A percentile compares a stretch with the other conserved stretches of the same genome.
These are phyloP conservation scores for Globodera ellingtonae DNA, from an alignment of 1,140 invertebrate genomes.

Conservation along the genomic window DNA sequence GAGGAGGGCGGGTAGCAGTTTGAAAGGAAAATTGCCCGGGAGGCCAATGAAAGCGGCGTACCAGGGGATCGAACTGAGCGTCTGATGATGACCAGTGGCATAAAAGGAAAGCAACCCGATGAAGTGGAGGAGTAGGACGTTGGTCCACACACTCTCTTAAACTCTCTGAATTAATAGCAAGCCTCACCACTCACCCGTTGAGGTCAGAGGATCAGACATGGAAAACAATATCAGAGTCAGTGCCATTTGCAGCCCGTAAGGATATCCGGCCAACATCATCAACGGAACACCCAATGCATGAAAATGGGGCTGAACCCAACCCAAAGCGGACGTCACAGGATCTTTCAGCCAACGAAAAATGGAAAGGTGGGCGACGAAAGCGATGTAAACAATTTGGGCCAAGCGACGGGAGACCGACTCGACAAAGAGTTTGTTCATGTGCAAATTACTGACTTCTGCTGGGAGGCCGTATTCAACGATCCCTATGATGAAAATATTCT, in stretches of 20 bases:
- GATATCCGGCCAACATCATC: constrained; percentile 34
- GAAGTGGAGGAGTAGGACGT: constrained; percentile 12
- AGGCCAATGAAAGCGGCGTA: constrained; percentile 43
- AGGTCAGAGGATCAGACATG: background rate
- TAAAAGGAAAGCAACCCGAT: constrained; percentile 33
- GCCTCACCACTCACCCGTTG: background rate
- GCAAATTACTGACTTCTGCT: too few species aligned
- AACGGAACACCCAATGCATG: constrained; percentile 25
- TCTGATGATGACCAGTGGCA: constrained; percentile 40
- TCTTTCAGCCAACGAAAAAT: background rate
- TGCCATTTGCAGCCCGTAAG: constrained; percentile 10
- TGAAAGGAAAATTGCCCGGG: constrained; percentile 43
- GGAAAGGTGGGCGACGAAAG: constrained; percentile 20
- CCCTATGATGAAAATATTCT: background rate
- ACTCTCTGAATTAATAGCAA: constrained; percentile 20
- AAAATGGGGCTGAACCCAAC: constrained; percentile 4
- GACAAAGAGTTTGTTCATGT: background rate
- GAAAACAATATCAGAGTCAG: constrained; percentile 12
- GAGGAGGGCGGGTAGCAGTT: constrained; percentile 32
- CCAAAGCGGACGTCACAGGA: background rate
- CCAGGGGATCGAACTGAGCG: constrained; percentile 48
- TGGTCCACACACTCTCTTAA: constrained; percentile 4
- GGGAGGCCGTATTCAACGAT: background rate
- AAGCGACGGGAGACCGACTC: constrained; percentile 12
- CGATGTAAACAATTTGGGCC: constrained; percentile 31